A percentile compares a stretch with the other conserved stretches of the same genome.
Conservation (phyloP, 2,797 vertebrate genomes). For the Poeciliopsis gracilis region DNA sequence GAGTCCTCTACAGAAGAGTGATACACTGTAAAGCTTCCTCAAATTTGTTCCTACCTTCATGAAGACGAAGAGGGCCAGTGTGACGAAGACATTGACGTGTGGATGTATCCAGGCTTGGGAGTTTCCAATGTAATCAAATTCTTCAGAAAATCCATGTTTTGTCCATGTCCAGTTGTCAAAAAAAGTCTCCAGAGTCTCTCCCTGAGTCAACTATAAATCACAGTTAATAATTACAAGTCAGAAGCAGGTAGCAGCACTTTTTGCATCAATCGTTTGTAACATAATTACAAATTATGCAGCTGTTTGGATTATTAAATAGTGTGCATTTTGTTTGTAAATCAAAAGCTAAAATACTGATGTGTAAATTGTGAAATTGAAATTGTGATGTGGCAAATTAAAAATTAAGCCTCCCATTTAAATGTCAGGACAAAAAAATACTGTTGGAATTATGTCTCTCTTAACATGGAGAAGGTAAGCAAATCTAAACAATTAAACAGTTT, state of each 20-base stretch:
- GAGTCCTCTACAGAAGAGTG: too few relatives aligned
- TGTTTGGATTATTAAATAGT: not conserved
- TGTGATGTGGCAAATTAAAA: not conserved
- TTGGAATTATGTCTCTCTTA: not conserved
- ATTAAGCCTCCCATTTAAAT: not conserved
- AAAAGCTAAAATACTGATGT: not conserved
- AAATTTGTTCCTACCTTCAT: slow-evolving; percentile 86
- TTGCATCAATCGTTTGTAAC: not conserved
- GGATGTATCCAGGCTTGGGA: slow-evolving; percentile 92
- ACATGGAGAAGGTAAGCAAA: not conserved
- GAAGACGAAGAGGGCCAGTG: slow-evolving; percentile 92
- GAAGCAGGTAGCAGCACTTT: not conserved
- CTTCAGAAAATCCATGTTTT: slow-evolving; percentile 88
- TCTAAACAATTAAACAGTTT: not conserved
- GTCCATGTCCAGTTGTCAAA: slow-evolving; percentile 96
- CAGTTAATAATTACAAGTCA: slow-evolving; percentile 19
- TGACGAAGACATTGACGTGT: slow-evolving; percentile 91
- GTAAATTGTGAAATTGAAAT: not conserved
- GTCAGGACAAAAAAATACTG: not conserved
- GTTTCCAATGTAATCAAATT: slow-evolving; percentile 87
- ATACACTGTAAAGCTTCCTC: too few relatives aligned
- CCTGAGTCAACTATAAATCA: slow-evolving; percentile 89
- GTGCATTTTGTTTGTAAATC: not conserved
- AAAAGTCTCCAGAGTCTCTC: slow-evolving; percentile 91
- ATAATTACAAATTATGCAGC: too few relatives aligned